These are phyloP conservation scores for Helostoma temminkii DNA, from an alignment of 2,797 vertebrate genomes.

Conservation along the genomic window DNA sequence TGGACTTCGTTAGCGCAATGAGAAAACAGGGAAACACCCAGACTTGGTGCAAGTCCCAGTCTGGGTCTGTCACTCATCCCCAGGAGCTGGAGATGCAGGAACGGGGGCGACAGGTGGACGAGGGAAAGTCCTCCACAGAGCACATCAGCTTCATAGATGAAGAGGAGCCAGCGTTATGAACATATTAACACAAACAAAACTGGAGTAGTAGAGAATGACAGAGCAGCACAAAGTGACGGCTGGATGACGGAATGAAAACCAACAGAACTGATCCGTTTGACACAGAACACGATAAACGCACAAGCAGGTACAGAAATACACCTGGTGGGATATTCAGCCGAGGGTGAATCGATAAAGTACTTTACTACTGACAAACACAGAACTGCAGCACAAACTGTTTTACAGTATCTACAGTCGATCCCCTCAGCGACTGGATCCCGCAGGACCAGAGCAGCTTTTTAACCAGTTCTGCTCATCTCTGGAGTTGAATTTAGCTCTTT, in stretches of 20 bases:
- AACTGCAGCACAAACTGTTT: constrained; percentile 52
- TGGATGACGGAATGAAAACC: constrained; percentile 1
- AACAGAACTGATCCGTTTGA: constrained; percentile 8
- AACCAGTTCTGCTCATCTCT: not conserved
- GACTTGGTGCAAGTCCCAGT: constrained; percentile 55
- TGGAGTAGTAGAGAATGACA: constrained; percentile 30
- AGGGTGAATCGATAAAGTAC: constrained; percentile 16
- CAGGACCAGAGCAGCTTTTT: constrained; percentile 16
- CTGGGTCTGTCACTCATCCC: constrained; percentile 12
- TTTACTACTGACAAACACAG: constrained; percentile 24
- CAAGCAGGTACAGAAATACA: constrained; percentile 21
- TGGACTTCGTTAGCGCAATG: constrained; percentile 53
- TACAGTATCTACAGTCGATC: constrained; percentile 29
- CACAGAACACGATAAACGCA: not conserved
- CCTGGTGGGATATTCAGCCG: constrained; percentile 18
- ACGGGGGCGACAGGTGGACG: constrained; percentile 60
- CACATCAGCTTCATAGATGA: constrained; percentile 88
- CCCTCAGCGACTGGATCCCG: constrained; percentile 14
- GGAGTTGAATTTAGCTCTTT: not conserved
- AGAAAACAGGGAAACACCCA: constrained; percentile 20
- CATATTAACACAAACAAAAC: not conserved
- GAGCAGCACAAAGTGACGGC: not conserved
- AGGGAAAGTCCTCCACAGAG: constrained; percentile 70
- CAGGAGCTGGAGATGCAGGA: constrained; percentile 86
- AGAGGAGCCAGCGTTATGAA: constrained; percentile 83